Evolutionary conservation across 2,113 vertebrate species (phyloP), one percentile per base, ranked within the genome.

Genomic region (Actenoides lindsayi): DNA sequence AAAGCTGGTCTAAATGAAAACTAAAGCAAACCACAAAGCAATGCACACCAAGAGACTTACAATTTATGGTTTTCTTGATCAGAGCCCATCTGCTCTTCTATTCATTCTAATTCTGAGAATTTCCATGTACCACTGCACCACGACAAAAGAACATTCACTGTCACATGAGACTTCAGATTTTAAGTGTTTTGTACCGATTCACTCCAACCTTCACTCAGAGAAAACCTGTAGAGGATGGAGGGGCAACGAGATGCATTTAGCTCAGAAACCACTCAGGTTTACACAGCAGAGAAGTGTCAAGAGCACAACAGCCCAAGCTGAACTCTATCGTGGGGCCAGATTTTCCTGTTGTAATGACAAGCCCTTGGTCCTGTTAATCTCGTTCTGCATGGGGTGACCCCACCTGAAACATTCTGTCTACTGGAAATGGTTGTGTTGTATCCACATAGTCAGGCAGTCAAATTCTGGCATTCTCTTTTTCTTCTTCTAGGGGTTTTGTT

Each of bases 1-100:
- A 81, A 93, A 94, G 90, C 71, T 65, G 59, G 39, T 68, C 50
- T 93, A 69, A 89, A 89, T 80, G 67, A 92, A 95, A 83, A 63
- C 39, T 65, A 56, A 93, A 91, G 64, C 62, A 95, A 95, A 74
- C n/a, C 85, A 78, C 48, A 79, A 94, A 42, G 73, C 53, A 77
- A 79, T 12, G 63, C 31, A 73, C 64, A 83, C 27, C 24, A 51
- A 53, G 59, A 94, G 42, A 78, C 51, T 78, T 54, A 68, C 16
- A 73, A 80, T 90, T 83, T 59, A 71, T 18, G 37, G 77, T 69
- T 94, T 90, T 85, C 46, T 54, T 77, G 42, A 79, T 63, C 71
- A 70, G 75, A 89, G 37, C 19, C 63, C 67, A 85, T 94, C 60
- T 71, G 62, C 30, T 90, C 33, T 93, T 87, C 60, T 51, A 82